Conservation (phyloP, 2,888 invertebrate species). For the Drosophila parthenogenetica region DNA sequence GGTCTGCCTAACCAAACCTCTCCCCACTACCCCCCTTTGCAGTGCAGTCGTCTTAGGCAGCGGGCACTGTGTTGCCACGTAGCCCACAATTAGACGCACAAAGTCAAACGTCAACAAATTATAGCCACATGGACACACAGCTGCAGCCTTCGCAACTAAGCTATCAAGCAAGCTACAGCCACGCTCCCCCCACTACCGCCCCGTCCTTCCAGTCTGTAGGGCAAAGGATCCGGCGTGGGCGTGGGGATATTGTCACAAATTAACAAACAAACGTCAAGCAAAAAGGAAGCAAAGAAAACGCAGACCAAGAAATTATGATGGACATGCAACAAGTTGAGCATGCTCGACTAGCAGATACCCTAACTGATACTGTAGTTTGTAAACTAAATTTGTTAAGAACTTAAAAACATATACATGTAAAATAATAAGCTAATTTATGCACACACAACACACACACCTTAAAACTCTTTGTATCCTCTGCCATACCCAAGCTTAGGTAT, state of each 20-base stretch:
- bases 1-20: slow-evolving; percentile 28
- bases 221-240: no score
- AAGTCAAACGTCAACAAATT: slow-evolving; percentile 81
- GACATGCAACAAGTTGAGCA: slow-evolving; percentile 18
- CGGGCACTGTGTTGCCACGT: slow-evolving; percentile 42
- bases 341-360: slow-evolving; percentile 8
- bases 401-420: no score
- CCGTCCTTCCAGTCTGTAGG: background rate
- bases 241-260: slow-evolving; percentile 62
- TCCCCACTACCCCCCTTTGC: slow-evolving; percentile 13
- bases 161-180: slow-evolving; percentile 1
- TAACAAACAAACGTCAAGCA: slow-evolving; percentile 76
- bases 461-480: background rate
- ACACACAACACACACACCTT: background rate
- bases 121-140: slow-evolving; percentile 77
- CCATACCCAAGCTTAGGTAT: no score
- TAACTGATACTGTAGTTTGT: no score
- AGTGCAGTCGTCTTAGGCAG: slow-evolving; percentile 30
- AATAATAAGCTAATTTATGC: background rate
- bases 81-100: slow-evolving; percentile 77
- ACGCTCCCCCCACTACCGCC: background rate
- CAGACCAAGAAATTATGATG: slow-evolving; percentile 55
- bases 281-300: slow-evolving; percentile 61
- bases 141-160: slow-evolving; percentile 18
- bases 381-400: no score